Evolutionary conservation across 2,113 vertebrate species (phyloP).

Genomic region (Circaetus gallicus): DNA sequence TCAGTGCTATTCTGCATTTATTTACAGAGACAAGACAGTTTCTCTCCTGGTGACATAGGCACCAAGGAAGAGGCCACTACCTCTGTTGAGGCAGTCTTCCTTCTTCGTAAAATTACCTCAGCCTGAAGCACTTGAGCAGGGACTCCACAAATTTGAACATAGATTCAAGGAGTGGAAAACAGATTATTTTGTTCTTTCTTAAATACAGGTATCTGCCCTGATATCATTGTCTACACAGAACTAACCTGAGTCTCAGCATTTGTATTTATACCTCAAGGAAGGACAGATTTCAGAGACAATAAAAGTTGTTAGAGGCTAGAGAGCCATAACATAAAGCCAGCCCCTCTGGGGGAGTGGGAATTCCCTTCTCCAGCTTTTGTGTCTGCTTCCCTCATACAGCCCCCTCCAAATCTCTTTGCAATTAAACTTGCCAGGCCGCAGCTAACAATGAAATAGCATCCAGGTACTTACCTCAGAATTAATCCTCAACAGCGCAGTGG

Average conservation of each 20-base stretch:
- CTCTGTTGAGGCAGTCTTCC: neutral
- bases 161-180: neutral
- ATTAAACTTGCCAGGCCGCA: neutral
- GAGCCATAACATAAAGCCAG: neutral
- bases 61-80: accelerated
- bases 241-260: neutral
- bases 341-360: neutral
- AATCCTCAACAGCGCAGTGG: neutral
- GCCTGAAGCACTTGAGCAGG: neutral
- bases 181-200: neutral
- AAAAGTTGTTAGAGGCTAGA: neutral
- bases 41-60: neutral
- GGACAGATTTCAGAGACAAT: neutral
- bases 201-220: neutral
- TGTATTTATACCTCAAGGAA: neutral
- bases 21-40: neutral
- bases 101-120: neutral
- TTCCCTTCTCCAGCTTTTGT: neutral
- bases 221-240: neutral
- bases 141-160: neutral
- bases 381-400: neutral
- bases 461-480: neutral
- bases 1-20: neutral
- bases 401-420: neutral
- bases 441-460: neutral